Evolutionary conservation across 2,113 vertebrate genomes (phyloP).

Genomic region (Podarcis muralis): DNA sequence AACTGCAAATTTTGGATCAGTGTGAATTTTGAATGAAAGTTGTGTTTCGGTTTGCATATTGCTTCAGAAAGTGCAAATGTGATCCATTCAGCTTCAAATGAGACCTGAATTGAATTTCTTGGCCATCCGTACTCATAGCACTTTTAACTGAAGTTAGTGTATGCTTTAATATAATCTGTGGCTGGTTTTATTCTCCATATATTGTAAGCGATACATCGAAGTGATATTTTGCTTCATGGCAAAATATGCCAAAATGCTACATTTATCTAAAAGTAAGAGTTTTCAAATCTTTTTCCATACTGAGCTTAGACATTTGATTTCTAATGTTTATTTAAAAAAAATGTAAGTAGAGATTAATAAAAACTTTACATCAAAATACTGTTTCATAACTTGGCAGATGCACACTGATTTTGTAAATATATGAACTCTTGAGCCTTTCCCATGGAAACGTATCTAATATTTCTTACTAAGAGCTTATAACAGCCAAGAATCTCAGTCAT

Average conservation of each 20-base stretch:
- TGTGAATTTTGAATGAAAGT: too few relatives aligned
- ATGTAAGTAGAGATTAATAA: slow-evolving; percentile 53
- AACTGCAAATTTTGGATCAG: too few relatives aligned
- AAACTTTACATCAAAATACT: slow-evolving; percentile 71
- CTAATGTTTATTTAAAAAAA: slow-evolving; percentile 48
- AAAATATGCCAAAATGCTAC: slow-evolving; percentile 42
- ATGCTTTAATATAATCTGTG: background rate
- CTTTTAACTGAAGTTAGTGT: background rate
- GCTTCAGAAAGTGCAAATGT: too few relatives aligned
- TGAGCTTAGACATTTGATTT: slow-evolving; percentile 59
- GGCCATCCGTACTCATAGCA: background rate
- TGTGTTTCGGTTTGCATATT: too few relatives aligned
- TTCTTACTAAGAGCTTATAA: slow-evolving; percentile 53
- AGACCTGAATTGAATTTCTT: too few relatives aligned
- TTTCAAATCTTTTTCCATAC: slow-evolving; percentile 44
- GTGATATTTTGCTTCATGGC: slow-evolving; percentile 13
- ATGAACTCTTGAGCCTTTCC: slow-evolving; percentile 62
- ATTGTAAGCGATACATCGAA: background rate
- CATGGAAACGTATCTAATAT: slow-evolving; percentile 63
- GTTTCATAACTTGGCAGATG: slow-evolving; percentile 65
- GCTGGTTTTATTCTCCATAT: background rate
- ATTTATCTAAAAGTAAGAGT: slow-evolving; percentile 54
- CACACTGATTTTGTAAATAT: slow-evolving; percentile 49
- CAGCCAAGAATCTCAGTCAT: slow-evolving; percentile 61
- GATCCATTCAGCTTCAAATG: too few relatives aligned